These are phyloP conservation scores for Drosophila kurseongensis DNA, from an alignment of 1,140 invertebrate genomes.

Conservation along the genomic window DNA sequence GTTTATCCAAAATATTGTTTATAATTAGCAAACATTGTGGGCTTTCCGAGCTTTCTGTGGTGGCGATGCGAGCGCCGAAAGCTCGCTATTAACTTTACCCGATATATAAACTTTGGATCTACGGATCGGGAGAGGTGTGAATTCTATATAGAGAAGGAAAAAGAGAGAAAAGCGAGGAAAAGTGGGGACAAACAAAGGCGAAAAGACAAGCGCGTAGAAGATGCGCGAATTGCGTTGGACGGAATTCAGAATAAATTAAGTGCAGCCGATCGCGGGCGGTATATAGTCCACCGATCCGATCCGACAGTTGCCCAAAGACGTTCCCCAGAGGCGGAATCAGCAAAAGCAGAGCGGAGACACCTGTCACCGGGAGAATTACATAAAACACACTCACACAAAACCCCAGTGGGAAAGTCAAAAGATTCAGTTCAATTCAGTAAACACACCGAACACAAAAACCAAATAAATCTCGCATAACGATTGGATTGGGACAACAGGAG, in stretches of 20 bases:
- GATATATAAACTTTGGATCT: constrained; percentile 72
- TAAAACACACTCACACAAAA: constrained; percentile 29
- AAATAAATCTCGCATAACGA: no score
- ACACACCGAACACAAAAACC: not conserved
- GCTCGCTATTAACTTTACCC: constrained; percentile 25
- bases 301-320: constrained; percentile 35
- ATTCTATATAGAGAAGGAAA: not conserved
- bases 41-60: constrained; percentile 27
- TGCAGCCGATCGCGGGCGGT: constrained; percentile 6
- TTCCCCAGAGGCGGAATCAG: constrained; percentile 28
- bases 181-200: constrained; percentile 14
- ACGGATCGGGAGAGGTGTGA: constrained; percentile 35
- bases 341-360: constrained; percentile 24
- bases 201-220: constrained; percentile 43
- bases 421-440: not conserved
- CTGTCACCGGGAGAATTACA: constrained; percentile 40
- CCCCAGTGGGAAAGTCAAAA: not conserved
- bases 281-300: constrained; percentile 23
- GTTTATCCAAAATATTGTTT: constrained; percentile 58
- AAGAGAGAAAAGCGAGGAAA: not conserved
- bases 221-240: constrained; percentile 39
- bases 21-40: constrained; percentile 46
- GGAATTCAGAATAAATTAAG: constrained; percentile 26
- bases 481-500: not conserved
- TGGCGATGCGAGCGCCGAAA: constrained; percentile 19